phyloP scores from a whole-genome alignment of 2,797 vertebrate genomes.

The Enteromius unitaeniatus region DNA sequence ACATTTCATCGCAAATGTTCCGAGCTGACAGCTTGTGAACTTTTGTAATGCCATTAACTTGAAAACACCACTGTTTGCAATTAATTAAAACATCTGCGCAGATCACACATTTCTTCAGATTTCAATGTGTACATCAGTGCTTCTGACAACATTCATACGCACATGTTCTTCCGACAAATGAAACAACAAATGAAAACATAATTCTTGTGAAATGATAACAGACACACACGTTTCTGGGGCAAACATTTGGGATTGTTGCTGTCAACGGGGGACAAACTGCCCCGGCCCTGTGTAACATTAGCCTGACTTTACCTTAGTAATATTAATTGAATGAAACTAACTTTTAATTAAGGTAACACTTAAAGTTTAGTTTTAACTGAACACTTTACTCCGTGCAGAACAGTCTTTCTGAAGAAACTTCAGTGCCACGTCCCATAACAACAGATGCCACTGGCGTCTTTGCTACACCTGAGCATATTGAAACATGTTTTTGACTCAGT shows the following conservation, averaged over 20 bases:
- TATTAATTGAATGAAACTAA: neutral
- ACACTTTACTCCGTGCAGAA: neutral
- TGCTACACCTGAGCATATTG: neutral
- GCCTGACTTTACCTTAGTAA: neutral
- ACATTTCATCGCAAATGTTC: no score
- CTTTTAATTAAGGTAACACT: neutral
- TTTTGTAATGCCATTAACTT: no score
- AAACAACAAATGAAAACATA: neutral
- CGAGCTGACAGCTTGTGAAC: no score
- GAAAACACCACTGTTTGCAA: no score
- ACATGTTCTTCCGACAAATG: no score
- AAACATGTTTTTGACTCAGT: constrained; percentile 10
- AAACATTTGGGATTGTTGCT: no score
- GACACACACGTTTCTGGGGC: neutral
- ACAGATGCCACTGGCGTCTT: neutral
- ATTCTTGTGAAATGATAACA: neutral
- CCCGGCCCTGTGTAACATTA: no score
- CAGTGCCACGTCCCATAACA: neutral
- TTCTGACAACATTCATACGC: no score
- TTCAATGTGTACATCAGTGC: no score
- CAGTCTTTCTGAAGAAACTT: neutral
- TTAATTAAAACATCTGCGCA: no score
- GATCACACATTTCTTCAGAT: no score
- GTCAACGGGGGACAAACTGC: no score
- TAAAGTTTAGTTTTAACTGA: neutral